Evolutionary conservation across 2,797 vertebrate genomes (phyloP), one percentile per base, ranked within the genome.

Genomic region (Enteromius fasciolatus): DNA sequence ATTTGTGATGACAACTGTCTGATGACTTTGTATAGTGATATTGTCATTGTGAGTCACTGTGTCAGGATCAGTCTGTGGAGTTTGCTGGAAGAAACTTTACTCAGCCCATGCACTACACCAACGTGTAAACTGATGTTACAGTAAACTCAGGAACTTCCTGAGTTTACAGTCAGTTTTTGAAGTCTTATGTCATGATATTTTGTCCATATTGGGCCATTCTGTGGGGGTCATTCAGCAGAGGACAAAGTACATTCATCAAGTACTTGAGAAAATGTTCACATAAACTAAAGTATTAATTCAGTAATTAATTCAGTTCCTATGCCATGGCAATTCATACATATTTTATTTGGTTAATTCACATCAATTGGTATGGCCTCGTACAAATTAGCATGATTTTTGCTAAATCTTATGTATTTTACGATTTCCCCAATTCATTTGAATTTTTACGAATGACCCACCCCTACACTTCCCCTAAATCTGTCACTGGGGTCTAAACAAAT

Each of bases 21-120:
- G 52, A 1, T 41, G 59, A 52, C 50, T 80, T 11, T 25, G 64
- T 25, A 31, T 6, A 46, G 4, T n/a, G 59, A 70, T 44, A 15
- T 23, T 31, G 23, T 59, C 28, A 41, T 33, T 78, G 74, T 10
- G 74, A 81, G 18, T 83, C 78, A 50, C 12, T 39, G 36, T 68
- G 36, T 68, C 66, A 23, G 39, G n/a, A 44, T 69, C n/a, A 1
- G 59, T 61, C 57, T 28, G 25, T 61, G 59, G 25, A 63, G 59
- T 31, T 61, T 7, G 14, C 59, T 8, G 25, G 25, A 61, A 15
- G 25, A 61, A 61, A 28, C 59, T 61, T 61, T 14, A 61, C 11
- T 61, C 12, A 23, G 7, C 3, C 54, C n/a, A 57, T 12, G 10
- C 54, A 57, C 10, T n/a, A 57, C 54, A 5, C 18, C 50, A 5